These are phyloP conservation scores for Fistularia tabacaria DNA, from an alignment of 2,797 vertebrate species.

Conservation along the genomic window DNA sequence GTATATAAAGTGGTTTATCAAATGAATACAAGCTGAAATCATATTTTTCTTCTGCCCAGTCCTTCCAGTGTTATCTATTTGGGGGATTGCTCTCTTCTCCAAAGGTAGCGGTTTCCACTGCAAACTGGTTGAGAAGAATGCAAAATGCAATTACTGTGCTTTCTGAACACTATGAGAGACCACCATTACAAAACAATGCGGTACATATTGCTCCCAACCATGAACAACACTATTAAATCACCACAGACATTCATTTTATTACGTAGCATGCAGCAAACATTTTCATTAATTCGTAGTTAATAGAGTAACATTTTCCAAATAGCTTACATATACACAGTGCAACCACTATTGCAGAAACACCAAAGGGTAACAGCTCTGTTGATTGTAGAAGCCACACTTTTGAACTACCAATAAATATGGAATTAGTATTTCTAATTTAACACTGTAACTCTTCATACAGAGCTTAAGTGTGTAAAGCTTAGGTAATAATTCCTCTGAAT, in stretches of 20 bases:
- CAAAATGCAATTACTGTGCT: not conserved
- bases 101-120: conserved; percentile 84
- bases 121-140: conserved; percentile 78
- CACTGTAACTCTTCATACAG: too few species aligned
- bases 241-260: conserved; percentile 9
- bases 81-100: conserved; percentile 79
- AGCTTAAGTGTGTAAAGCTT: too few species aligned
- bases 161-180: not conserved
- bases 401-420: conserved; percentile 67
- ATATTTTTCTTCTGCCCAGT: conserved; percentile 93
- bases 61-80: conserved; percentile 90
- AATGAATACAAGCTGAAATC: conserved; percentile 69
- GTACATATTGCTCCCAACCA: conserved; percentile 87
- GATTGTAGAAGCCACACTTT: conserved; percentile 81
- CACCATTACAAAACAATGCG: conserved; percentile 42
- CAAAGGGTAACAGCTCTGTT: conserved; percentile 89
- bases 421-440: too few species aligned
- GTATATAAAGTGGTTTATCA: conserved; percentile 1
- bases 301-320: too few species aligned
- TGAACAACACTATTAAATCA: conserved; percentile 82
- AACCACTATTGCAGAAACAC: conserved; percentile 89
- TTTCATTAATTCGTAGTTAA: not conserved
- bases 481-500: too few species aligned
- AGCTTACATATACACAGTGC: conserved; percentile 72
- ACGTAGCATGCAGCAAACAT: not conserved